These are phyloP conservation scores for Geotrupes spiniger DNA, from an alignment of 2,888 invertebrate species.

Conservation along the genomic window DNA sequence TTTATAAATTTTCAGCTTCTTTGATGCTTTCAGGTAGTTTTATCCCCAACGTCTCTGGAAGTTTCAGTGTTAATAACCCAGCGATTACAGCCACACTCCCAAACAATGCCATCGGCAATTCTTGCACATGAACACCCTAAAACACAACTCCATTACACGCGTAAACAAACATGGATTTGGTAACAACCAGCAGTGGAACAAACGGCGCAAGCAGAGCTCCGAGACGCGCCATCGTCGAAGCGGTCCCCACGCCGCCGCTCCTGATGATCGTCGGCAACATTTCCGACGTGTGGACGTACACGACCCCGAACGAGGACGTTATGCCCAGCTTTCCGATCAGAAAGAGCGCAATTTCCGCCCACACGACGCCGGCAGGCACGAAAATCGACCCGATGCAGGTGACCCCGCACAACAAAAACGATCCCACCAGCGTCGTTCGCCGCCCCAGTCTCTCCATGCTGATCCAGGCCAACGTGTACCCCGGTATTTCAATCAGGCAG, in stretches of 20 bases:
- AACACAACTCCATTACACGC: no score
- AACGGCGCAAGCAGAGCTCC: conserved; percentile 64
- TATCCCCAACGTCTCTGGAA: conserved; percentile 62
- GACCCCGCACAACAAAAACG: conserved; percentile 53
- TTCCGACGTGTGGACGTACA: conserved; percentile 63
- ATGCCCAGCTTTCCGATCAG: conserved; percentile 63
- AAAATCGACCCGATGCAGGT: conserved; percentile 50
- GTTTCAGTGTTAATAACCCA: conserved; percentile 54
- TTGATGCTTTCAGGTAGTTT: conserved; percentile 62
- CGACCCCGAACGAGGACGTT: conserved; percentile 61
- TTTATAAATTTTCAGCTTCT: conserved; percentile 47
- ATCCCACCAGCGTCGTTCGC: conserved; percentile 53
- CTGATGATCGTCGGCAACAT: conserved; percentile 55
- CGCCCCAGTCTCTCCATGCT: conserved; percentile 55
- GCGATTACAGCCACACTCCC: conserved; percentile 54
- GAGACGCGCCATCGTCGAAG: conserved; percentile 58
- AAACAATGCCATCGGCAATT: conserved; percentile 56
- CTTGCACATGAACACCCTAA: conserved; percentile 53
- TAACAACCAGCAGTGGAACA: conserved; percentile 54
- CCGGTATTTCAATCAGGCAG: conserved; percentile 60
- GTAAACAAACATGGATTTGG: no score
- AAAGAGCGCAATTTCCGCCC: conserved; percentile 57
- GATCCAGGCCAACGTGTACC: conserved; percentile 56
- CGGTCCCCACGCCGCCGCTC: conserved; percentile 59
- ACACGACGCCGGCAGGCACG: conserved; percentile 41